Evolutionary conservation across 1,140 invertebrate species (phyloP), one percentile per base, ranked within the genome.

Genomic region (Caenorhabditis inopinata): DNA sequence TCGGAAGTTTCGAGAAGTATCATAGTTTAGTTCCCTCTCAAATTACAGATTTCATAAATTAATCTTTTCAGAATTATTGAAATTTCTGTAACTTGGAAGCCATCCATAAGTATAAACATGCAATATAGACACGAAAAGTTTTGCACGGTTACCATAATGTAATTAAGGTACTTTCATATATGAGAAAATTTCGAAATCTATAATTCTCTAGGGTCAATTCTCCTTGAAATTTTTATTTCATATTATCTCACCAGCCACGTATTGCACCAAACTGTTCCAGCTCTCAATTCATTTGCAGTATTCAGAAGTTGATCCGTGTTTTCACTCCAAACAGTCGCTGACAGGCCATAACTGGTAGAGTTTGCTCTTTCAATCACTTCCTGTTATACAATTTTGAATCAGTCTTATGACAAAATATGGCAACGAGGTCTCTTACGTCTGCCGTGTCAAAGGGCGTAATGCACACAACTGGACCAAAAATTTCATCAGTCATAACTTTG

Each of bases 251-350:
- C 88, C 80, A 92, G 81, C 92, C 92, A 92, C 84, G 91, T 92
- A 80, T 92, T 92, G 21, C 89, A 89, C 92, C 92, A 92, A 23
- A 92, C 91, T 4, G 91, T 92, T 1, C 92, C 92, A 0, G 82
- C 80, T 58, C 77, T 48, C 11, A 85, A 76, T 1, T 23, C 25
- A 46, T 62, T 73, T 29, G 91, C 90, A 5, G 91, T 86, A 25
- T 90, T 85, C 80, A 91, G 90, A 5, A 91, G 85, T 38, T 87
- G 84, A 21, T 79, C 78, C 0, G 62, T 49, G 5, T 79, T 74
- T 18, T 32, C 45, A 42, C 78, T 62, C 58, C 91, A 92, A 9
- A 92, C 85, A 16, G 89, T 88, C 2, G 91, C 91, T 84, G 90
- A 91, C 16, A 92, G 85, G 4, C 92, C 92, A 85, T 92, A 92